phyloP scores from a whole-genome alignment of 2,888 invertebrate genomes.

The Scaptomyza flava region DNA sequence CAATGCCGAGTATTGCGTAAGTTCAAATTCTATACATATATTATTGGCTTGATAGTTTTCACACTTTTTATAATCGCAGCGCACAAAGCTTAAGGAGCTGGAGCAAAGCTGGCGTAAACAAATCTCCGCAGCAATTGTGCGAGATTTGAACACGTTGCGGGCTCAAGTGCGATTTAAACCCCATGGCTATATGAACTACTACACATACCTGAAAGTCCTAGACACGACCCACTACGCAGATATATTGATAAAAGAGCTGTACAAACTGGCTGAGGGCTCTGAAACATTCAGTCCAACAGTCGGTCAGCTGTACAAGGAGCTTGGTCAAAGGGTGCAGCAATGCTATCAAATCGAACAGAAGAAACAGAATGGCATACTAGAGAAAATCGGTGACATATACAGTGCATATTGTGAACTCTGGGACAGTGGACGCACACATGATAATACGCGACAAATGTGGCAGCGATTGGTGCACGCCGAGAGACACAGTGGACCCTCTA shows the following conservation, averaged over 20 bases:
- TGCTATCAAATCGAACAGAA: conserved; percentile 88
- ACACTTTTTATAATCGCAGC: conserved; percentile 83
- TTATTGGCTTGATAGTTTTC: not conserved
- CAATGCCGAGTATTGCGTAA: conserved; percentile 85
- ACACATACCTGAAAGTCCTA: conserved; percentile 90
- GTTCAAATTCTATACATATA: conserved; percentile 53
- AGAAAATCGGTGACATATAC: conserved; percentile 88
- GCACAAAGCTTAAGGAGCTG: conserved; percentile 87
- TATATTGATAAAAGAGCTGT: conserved; percentile 89
- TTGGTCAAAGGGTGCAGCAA: conserved; percentile 89
- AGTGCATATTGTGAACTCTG: conserved; percentile 88
- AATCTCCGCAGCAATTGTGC: conserved; percentile 87
- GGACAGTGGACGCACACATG: conserved; percentile 83
- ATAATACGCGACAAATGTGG: conserved; percentile 90
- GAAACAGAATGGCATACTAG: conserved; percentile 87
- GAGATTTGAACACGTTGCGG: conserved; percentile 89
- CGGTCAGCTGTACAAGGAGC: conserved; percentile 87
- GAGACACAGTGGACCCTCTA: conserved; percentile 86
- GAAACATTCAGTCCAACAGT: conserved; percentile 92
- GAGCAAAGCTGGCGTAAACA: conserved; percentile 88
- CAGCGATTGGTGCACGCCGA: conserved; percentile 87
- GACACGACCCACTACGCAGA: conserved; percentile 87
- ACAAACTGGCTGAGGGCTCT: conserved; percentile 90
- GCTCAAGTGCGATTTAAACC: conserved; percentile 86
- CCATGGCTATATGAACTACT: conserved; percentile 87